Base-by-base conservation (phyloP, 1,140 invertebrate genomes). In the Micrasema minimum region DNA sequence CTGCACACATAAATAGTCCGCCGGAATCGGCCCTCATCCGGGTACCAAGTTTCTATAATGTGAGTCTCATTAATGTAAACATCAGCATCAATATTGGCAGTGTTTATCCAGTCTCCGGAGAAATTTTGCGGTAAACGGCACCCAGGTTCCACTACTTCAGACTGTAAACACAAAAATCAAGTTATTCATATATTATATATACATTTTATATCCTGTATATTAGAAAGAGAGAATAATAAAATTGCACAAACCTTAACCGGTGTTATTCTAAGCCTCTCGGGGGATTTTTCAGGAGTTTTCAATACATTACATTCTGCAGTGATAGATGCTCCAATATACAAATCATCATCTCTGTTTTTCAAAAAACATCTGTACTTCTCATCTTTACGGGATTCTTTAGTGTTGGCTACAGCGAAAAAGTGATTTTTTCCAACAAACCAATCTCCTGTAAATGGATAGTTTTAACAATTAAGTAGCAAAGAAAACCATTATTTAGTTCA, bases 401-500 rank as follows among this genome's bases (percentile, higher is more conserved):
- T 96, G 80, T 97, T 97, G 2, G 93, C 94, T 7, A 96, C 95
- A 59, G 95, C 95, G 82, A 97, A 97, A 78, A 93, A 97, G 79
- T 97, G 95, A 84, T 97, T 96, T 79, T 97, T 97, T 9, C 92
- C 94, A 16, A 96, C 90, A 83, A 96, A 96, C 96, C 96, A 97
- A 85, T 96, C 94, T 2, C 96, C 83, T 85, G 57, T 67, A 80
- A 81, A n/a, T n/a, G n/a, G n/a, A n/a, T n/a, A n/a, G n/a, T n/a
- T n/a, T n/a, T n/a, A n/a, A n/a, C n/a, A n/a, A n/a, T n/a, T n/a
- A n/a, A n/a, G n/a, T n/a, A n/a, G n/a, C n/a, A n/a, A n/a, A n/a
- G n/a, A n/a, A n/a, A n/a, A n/a, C n/a, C n/a, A n/a, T n/a, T n/a
- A n/a, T n/a, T n/a, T n/a, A n/a, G n/a, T n/a, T n/a, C n/a, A n/a